Evolutionary conservation across 2,797 vertebrate species (phyloP), one percentile per base, ranked within the genome.

Genomic region (Tinamus major): DNA sequence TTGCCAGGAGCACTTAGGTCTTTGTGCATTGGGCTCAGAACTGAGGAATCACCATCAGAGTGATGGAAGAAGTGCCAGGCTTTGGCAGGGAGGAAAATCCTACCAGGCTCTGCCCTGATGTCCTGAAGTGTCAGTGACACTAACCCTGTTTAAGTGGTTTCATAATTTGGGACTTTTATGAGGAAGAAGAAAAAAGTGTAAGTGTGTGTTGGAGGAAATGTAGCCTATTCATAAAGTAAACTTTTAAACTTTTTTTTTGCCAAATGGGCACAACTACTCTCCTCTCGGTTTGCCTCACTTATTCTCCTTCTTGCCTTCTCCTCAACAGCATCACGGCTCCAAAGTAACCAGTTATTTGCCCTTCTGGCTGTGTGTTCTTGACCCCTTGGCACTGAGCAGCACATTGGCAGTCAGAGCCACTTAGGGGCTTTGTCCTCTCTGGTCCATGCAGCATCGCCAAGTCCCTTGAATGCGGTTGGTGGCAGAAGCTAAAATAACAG

Each of bases 371-470:
- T 5, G 5, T 10, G 35, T 13, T 21, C 72, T 9, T 1, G 13
- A 44, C 51, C 8, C 3, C 4, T 0, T 14, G 3, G 75, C 6
- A 13, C 1, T 8, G 24, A 2, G 9, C n/a, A 1, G 3, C 7
- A 44, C 41, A 39, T 10, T 13, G n/a, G 13, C 41, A 23, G 35
- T 33, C 58, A 9, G 24, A 46, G 48, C 39, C 2, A 0, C 12
- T 31, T 2, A 15, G 24, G 58, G 18, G n/a, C 29, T 56, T 63
- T 59, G 75, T 13, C 1, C 5, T 63, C 48, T 49, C 33, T 20
- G 48, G 3, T 27, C 4, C 2, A 1, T 19, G 37, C n/a, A 26
- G 15, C 2, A 2, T 20, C 13, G 10, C 76, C 5, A 4, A 51
- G 19, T 72, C 44, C 62, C 6, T 1, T 10, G 3, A 5, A 18